A percentile compares a stretch with the other conserved stretches of the same genome.
Conservation (phyloP, 2,113 vertebrate genomes). For the Taxidea taxus region DNA sequence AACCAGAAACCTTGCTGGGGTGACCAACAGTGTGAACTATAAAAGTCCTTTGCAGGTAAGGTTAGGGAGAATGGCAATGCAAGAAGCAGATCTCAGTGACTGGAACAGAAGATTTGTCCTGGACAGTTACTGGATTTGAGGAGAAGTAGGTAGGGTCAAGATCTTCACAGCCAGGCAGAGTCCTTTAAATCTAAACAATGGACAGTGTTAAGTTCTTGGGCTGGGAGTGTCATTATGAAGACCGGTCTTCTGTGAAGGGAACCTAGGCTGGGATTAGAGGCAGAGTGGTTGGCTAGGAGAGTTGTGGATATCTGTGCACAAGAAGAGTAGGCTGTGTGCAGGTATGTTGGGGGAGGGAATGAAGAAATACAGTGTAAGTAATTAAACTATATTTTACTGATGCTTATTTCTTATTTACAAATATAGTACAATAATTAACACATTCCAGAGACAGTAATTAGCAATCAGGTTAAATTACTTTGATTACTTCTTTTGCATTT, state of each 20-base stretch:
- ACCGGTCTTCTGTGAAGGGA: background rate
- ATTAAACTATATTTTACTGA: constrained; percentile 63
- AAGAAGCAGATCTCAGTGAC: background rate
- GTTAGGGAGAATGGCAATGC: background rate
- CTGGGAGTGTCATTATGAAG: background rate
- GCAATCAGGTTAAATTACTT: constrained; percentile 70
- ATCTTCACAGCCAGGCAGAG: background rate
- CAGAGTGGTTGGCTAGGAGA: background rate
- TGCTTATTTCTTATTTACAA: constrained; percentile 71
- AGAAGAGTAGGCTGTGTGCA: background rate
- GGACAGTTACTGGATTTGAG: background rate
- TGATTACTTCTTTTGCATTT: constrained; percentile 62
- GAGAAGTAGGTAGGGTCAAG: background rate
- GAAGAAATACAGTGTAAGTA: constrained; percentile 48
- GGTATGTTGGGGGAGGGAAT: background rate
- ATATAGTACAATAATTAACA: constrained; percentile 63
- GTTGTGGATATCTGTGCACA: background rate
- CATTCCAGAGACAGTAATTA: constrained; percentile 66
- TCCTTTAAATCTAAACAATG: background rate
- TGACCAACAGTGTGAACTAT: background rate
- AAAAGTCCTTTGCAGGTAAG: background rate
- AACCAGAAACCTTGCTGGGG: background rate
- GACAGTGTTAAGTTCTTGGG: background rate
- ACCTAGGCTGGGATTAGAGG: background rate
- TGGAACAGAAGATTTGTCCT: background rate